Conservation (phyloP, 2,113 vertebrate genomes). For the Planiliza haematocheilus region DNA sequence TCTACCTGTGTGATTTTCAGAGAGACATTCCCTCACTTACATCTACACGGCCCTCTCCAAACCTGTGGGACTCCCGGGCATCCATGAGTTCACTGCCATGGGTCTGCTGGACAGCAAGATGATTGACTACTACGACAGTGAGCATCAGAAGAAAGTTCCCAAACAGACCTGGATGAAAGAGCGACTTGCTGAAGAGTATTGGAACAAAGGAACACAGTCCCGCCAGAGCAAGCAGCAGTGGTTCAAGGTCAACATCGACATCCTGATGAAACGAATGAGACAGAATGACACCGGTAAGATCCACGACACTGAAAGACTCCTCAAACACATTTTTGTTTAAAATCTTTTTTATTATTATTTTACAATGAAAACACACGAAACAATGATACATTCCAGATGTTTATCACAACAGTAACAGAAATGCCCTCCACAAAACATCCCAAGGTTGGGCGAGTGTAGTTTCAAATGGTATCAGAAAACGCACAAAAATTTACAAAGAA, state of each 20-base stretch:
- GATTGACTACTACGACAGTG: slow-evolving; percentile 80
- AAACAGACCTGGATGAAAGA: slow-evolving; percentile 69
- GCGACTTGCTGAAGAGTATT: slow-evolving; percentile 36
- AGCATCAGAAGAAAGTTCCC: slow-evolving; percentile 12
- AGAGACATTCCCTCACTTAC: slow-evolving; percentile 70
- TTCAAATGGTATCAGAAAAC: too few relatives aligned
- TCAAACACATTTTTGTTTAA: background rate
- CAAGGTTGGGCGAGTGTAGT: too few relatives aligned
- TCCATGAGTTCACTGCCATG: slow-evolving; percentile 76
- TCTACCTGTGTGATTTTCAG: slow-evolving; percentile 51
- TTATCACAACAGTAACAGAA: background rate
- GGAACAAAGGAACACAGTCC: slow-evolving; percentile 70
- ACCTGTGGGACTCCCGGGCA: background rate
- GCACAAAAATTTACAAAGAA: too few relatives aligned
- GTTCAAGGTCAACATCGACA: slow-evolving; percentile 78
- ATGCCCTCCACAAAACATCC: background rate
- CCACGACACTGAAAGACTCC: background rate
- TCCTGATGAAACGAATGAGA: slow-evolving; percentile 58
- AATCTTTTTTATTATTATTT: background rate
- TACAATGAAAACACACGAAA: background rate
- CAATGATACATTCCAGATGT: background rate
- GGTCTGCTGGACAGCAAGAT: slow-evolving; percentile 67
- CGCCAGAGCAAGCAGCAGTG: slow-evolving; percentile 74
- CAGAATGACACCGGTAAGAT: slow-evolving; percentile 26
- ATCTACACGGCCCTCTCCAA: slow-evolving; percentile 77